Percentiles rank a stretch among this genome's conserved stretches.
Evolutionary conservation across 2,888 invertebrate genomes (phyloP).

Genomic region (Ypsolopha scabrella): DNA sequence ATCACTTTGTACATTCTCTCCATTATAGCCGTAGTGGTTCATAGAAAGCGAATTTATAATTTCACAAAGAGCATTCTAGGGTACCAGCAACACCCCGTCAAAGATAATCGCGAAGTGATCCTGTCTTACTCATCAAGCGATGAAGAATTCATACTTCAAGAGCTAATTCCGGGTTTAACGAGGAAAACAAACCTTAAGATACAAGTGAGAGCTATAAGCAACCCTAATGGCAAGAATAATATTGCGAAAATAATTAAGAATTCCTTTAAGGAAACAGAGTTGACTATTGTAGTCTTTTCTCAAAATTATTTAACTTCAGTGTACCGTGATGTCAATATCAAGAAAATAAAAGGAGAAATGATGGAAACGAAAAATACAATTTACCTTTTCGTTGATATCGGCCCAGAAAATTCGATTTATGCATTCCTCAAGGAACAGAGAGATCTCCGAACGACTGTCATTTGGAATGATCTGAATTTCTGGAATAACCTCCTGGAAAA

Average conservation of each 20-base stretch:
- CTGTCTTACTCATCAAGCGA: constrained; percentile 39
- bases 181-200: constrained; percentile 30
- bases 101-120: constrained; percentile 20
- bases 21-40: neutral
- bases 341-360: constrained; percentile 54
- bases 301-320: constrained; percentile 49
- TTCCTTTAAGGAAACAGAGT: neutral
- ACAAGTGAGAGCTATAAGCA: constrained; percentile 16
- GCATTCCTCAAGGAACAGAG: constrained; percentile 54
- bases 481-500: constrained; percentile 36
- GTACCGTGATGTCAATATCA: constrained; percentile 53
- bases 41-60: neutral
- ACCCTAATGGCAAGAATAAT: neutral
- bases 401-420: constrained; percentile 54
- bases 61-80: constrained; percentile 18
- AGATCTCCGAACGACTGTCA: constrained; percentile 33
- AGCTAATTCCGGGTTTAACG: constrained; percentile 40
- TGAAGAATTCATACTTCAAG: constrained; percentile 43
- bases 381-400: constrained; percentile 49
- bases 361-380: constrained; percentile 42
- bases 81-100: constrained; percentile 30
- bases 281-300: constrained; percentile 40
- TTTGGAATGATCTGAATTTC: constrained; percentile 51
- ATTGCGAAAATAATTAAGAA: neutral
- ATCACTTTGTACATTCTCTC: neutral